phyloP scores from a whole-genome alignment of 1,140 invertebrate species.

The Bombus picipes region DNA sequence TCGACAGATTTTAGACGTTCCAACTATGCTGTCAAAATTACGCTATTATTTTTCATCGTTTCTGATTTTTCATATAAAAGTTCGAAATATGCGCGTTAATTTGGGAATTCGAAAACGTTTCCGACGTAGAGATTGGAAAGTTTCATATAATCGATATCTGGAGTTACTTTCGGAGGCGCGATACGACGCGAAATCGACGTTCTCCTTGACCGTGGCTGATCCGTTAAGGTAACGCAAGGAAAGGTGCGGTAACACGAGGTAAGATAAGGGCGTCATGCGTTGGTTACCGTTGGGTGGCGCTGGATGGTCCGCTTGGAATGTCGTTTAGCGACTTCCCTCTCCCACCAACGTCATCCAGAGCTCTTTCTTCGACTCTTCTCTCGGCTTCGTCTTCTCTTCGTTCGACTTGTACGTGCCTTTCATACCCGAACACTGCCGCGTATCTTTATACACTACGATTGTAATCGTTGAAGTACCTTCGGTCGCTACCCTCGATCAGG shows the following conservation, averaged over 20 bases:
- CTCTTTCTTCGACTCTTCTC: conserved; percentile 53
- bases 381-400: conserved; percentile 34
- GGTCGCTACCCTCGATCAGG: conserved; percentile 29
- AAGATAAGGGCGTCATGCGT: conserved; percentile 75
- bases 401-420: conserved; percentile 51
- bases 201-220: conserved; percentile 58
- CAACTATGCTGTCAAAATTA: not conserved
- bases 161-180: not conserved
- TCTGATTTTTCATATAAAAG: not conserved
- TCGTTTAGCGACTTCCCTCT: conserved; percentile 81
- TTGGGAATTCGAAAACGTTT: not conserved
- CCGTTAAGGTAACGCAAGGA: conserved; percentile 66
- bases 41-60: too few relatives aligned
- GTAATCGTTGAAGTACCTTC: conserved; percentile 42
- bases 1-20: not conserved
- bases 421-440: conserved; percentile 50
- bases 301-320: conserved; percentile 80
- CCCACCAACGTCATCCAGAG: conserved; percentile 65
- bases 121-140: not conserved
- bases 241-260: conserved; percentile 62
- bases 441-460: conserved; percentile 55
- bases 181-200: conserved; percentile 42
- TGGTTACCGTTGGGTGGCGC: conserved; percentile 81
- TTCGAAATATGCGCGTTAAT: not conserved
- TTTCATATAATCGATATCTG: not conserved